Evolutionary conservation across 2,888 invertebrate genomes (phyloP).

Genomic region (Apodemia hepburni): DNA sequence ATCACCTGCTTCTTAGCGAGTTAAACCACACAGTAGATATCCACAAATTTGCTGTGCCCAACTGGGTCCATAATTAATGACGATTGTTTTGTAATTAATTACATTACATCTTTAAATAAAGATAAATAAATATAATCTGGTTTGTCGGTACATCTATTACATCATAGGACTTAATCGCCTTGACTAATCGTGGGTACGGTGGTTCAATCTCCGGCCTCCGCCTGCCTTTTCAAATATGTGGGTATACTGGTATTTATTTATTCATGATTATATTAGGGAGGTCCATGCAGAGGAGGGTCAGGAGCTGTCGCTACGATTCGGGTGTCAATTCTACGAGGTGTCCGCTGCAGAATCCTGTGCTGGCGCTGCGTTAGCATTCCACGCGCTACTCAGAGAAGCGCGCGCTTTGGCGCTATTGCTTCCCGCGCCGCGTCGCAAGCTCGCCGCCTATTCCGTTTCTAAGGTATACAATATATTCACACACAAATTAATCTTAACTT

Average conservation of each 20-base stretch:
- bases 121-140: no score
- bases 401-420: conserved; percentile 85
- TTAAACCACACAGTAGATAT: no score
- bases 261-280: conserved; percentile 71
- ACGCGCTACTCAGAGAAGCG: conserved; percentile 86
- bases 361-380: conserved; percentile 89
- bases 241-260: background rate
- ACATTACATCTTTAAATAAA: no score
- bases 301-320: conserved; percentile 86
- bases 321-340: conserved; percentile 88
- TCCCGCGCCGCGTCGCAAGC: conserved; percentile 84
- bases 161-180: no score
- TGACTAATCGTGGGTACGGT: no score
- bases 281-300: conserved; percentile 90
- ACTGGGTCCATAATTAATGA: no score
- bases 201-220: no score
- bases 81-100: no score
- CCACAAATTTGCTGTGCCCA: no score
- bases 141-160: no score
- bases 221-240: no score
- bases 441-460: conserved; percentile 88
- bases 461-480: conserved; percentile 71
- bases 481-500: background rate
- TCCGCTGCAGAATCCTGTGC: conserved; percentile 91
- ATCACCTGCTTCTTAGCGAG: no score